These are phyloP conservation scores for Trichonephila inaurata DNA, from an alignment of 1,140 invertebrate species.

Conservation along the genomic window DNA sequence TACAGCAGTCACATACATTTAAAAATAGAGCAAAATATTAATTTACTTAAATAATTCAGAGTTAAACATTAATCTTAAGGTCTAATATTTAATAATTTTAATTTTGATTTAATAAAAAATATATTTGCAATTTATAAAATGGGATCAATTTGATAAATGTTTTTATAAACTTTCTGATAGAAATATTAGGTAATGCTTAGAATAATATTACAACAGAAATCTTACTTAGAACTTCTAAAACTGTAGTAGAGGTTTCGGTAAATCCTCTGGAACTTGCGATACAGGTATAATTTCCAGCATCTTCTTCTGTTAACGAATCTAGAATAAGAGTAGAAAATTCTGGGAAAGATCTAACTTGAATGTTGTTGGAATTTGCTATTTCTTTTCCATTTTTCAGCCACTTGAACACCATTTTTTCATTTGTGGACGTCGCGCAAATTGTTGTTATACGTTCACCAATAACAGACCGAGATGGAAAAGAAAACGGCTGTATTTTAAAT, in stretches of 20 bases:
- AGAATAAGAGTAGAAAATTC: slow-evolving; percentile 52
- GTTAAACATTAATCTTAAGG: no score
- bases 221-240: not conserved
- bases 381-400: slow-evolving; percentile 71
- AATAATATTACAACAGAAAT: no score
- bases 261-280: not conserved
- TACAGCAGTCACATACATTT: no score
- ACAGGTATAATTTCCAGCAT: slow-evolving; percentile 71
- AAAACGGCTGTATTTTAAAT: slow-evolving; percentile 67
- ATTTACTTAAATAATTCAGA: no score
- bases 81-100: no score
- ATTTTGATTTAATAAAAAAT: no score
- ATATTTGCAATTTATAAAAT: no score
- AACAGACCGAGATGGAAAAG: slow-evolving; percentile 44
- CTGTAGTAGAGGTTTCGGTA: slow-evolving; percentile 6
- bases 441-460: slow-evolving; percentile 58
- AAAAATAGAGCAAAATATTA: no score
- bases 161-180: no score
- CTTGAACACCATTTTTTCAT: slow-evolving; percentile 56
- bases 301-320: slow-evolving; percentile 28
- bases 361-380: not conserved
- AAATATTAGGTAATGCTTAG: no score
- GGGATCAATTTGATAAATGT: no score
- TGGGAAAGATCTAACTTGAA: slow-evolving; percentile 12
- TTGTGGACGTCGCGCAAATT: slow-evolving; percentile 43